phyloP scores from a whole-genome alignment of 2,113 vertebrate genomes.

The Boleophthalmus pectinirostris region DNA sequence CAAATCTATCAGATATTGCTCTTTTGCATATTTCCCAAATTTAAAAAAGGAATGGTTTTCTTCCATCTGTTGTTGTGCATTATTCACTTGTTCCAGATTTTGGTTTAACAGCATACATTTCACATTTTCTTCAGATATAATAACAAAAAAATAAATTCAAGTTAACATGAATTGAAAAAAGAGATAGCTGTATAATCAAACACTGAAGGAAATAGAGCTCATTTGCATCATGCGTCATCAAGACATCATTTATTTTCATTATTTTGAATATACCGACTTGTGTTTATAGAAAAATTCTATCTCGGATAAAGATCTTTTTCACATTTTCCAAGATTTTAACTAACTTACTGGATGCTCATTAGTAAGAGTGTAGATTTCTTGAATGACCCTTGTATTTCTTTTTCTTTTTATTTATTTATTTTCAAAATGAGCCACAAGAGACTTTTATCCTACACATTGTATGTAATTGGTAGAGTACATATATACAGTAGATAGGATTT shows the following conservation, averaged over 20 bases:
- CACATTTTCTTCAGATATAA: not conserved
- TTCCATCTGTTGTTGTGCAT: not conserved
- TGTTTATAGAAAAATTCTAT: no score
- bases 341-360: slow-evolving; percentile 34
- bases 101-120: not conserved
- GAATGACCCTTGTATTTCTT: slow-evolving; percentile 13
- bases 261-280: no score
- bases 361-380: slow-evolving; percentile 6
- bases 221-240: not conserved
- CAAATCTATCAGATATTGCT: not conserved
- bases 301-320: no score
- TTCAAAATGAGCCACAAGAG: not conserved
- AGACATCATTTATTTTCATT: no score
- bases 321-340: not conserved
- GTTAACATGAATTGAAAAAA: not conserved
- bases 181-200: no score
- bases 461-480: not conserved
- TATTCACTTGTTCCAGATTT: not conserved
- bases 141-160: not conserved
- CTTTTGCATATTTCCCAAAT: not conserved
- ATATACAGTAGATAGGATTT: not conserved
- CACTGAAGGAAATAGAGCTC: not conserved
- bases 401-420: no score
- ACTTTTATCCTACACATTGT: not conserved
- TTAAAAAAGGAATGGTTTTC: not conserved